phyloP scores from a whole-genome alignment of 2,797 vertebrate species.

The Alectoris magna region DNA sequence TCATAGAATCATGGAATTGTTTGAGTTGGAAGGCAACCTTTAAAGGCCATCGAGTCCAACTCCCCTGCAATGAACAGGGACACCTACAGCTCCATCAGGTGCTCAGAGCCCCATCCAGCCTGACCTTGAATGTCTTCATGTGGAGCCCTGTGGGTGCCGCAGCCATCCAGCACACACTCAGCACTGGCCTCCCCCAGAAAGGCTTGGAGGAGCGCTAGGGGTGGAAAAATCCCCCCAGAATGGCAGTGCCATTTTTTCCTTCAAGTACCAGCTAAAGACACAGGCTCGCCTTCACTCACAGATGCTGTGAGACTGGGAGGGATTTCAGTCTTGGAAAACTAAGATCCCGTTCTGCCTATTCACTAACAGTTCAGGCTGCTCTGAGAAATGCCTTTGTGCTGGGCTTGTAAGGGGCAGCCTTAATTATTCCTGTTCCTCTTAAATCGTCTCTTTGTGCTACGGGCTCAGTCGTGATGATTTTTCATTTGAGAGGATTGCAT shows the following conservation, averaged over 20 bases:
- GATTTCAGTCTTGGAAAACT: slow-evolving; percentile 42
- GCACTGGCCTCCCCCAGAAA: background rate
- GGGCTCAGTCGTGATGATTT: slow-evolving; percentile 64
- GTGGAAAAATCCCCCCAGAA: background rate
- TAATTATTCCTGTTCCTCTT: slow-evolving; percentile 69
- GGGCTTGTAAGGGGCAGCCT: slow-evolving; percentile 57
- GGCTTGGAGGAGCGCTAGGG: background rate
- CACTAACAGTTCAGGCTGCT: slow-evolving; percentile 32
- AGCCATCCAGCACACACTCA: fast-evolving
- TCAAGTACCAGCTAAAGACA: background rate
- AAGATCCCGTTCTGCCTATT: slow-evolving; percentile 58
- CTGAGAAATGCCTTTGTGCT: slow-evolving; percentile 68
- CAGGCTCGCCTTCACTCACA: background rate
- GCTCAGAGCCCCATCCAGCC: no score
- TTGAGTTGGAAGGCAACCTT: background rate
- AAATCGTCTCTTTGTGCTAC: slow-evolving; percentile 69
- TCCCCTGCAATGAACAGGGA: no score
- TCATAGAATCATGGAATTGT: no score
- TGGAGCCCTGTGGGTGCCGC: background rate
- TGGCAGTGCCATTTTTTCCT: background rate
- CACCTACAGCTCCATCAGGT: no score
- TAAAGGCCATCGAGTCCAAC: no score
- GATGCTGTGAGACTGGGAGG: background rate
- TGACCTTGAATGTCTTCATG: no score
- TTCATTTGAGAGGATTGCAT: slow-evolving; percentile 68